phyloP scores from a whole-genome alignment of 1,140 invertebrate species.

The Propsilocerus akamusi region DNA sequence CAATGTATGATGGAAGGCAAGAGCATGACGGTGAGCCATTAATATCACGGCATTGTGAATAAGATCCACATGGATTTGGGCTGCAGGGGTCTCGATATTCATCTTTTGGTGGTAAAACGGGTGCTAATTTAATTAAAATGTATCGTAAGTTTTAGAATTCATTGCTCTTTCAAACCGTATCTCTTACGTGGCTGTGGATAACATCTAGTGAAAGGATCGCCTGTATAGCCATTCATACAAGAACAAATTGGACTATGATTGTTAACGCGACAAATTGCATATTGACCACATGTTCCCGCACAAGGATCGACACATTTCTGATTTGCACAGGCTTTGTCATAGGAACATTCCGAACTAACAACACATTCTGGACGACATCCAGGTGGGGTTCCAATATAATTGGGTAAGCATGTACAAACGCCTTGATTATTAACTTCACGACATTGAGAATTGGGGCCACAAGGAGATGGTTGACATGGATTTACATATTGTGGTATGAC shows the following conservation, averaged over 20 bases:
- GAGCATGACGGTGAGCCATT: conserved; percentile 43
- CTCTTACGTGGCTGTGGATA: conserved; percentile 34
- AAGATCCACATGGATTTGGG: conserved; percentile 52
- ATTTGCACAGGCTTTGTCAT: conserved; percentile 44
- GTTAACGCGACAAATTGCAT: conserved; percentile 46
- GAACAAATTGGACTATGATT: conserved; percentile 53
- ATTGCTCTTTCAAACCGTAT: neutral
- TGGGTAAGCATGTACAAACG: conserved; percentile 42
- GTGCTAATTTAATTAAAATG: no score
- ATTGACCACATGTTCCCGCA: conserved; percentile 43
- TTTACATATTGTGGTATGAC: conserved; percentile 23
- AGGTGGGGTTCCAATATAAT: conserved; percentile 40
- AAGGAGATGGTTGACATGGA: conserved; percentile 45
- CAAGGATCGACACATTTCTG: conserved; percentile 49
- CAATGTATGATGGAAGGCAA: conserved; percentile 43
- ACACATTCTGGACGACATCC: conserved; percentile 45
- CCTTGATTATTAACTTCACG: conserved; percentile 36
- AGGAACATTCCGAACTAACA: conserved; percentile 43
- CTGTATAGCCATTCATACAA: conserved; percentile 38
- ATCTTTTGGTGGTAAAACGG: conserved; percentile 22
- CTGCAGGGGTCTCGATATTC: conserved; percentile 50
- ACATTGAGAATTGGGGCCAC: conserved; percentile 43
- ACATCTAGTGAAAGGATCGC: conserved; percentile 48
- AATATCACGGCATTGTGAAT: conserved; percentile 42
- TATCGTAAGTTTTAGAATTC: neutral